Evolutionary conservation across 2,888 invertebrate species (phyloP), one percentile per base, ranked within the genome.

Genomic region (Reticulitermes lucifugus): DNA sequence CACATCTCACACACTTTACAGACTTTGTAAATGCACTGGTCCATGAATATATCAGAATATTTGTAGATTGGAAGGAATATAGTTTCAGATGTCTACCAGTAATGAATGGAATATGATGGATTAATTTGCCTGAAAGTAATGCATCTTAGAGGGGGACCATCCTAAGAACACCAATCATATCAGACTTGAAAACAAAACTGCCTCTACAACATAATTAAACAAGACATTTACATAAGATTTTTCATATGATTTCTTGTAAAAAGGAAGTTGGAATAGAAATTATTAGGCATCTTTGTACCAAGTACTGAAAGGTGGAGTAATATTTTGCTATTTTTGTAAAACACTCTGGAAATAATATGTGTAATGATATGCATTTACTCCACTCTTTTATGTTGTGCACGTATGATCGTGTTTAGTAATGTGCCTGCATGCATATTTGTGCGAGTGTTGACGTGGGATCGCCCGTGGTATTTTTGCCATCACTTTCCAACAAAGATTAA

Each of bases 311-410:
- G 46, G 46, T 70, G 81, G n/a, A 77, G 22, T 70, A 70, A 55
- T 84, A 84, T 84, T 84, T 84, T 84, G 79, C 84, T 84, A 84
- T 84, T 84, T 84, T 84, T 84, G 84, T 84, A 84, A 77, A 77
- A 77, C 73, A 73, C 73, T 73, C 73, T 73, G 29, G 41, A 41
- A 41, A 18, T 73, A 73, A 73, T 73, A 18, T 73, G 18, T 73
- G 46, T 77, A 77, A 0, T 46, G 51, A 43, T 43, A 14, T 7
- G 21, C 43, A 43, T 43, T 75, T 43, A n/a, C 43, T 70, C 70
- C 82, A 82, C n/a, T 29, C 21, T 14, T 59, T 59, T 41, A 2
- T 73, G 73, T 73, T 29, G 73, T 73, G 73, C 73, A 73, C 73
- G 6, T 29, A 18, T 73, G 12, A 65, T 65, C 25, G n/a, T n/a